These are phyloP conservation scores for Zygaena filipendulae DNA, from an alignment of 2,888 invertebrate species.

Conservation along the genomic window DNA sequence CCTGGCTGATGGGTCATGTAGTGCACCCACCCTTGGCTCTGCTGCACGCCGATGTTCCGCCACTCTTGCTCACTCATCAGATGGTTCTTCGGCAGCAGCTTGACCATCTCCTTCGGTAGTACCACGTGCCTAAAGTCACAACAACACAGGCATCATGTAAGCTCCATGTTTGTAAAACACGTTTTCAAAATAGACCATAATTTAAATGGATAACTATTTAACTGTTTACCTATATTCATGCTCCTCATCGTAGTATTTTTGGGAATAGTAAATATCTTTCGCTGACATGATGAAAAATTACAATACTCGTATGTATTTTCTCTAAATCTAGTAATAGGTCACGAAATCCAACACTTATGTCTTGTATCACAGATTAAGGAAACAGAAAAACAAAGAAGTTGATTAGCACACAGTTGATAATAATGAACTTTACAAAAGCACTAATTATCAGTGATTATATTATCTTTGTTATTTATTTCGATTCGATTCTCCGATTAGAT, in stretches of 20 bases:
- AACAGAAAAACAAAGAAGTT: too few relatives aligned
- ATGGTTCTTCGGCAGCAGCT: slow-evolving; percentile 90
- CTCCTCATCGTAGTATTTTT: slow-evolving; percentile 91
- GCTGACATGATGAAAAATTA: too few relatives aligned
- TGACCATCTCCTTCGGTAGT: slow-evolving; percentile 90
- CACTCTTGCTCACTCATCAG: slow-evolving; percentile 95
- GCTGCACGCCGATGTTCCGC: slow-evolving; percentile 94
- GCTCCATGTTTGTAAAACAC: background rate
- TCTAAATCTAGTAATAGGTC: too few relatives aligned
- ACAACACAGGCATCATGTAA: background rate
- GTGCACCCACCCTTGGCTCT: slow-evolving; percentile 96
- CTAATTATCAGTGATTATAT: too few relatives aligned
- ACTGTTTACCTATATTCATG: slow-evolving; percentile 87
- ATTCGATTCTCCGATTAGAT: too few relatives aligned
- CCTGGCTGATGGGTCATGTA: slow-evolving; percentile 97
- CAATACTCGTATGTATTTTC: too few relatives aligned
- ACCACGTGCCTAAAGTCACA: slow-evolving; percentile 90
- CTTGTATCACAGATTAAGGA: too few relatives aligned
- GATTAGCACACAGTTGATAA: too few relatives aligned
- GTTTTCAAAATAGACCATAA: background rate
- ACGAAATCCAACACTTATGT: too few relatives aligned
- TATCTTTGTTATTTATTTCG: too few relatives aligned
- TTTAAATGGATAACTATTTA: background rate
- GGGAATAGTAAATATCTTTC: slow-evolving; percentile 91
- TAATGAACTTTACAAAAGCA: too few relatives aligned